Evolutionary conservation across 2,797 vertebrate genomes (phyloP).

Genomic region (Periparus ater): DNA sequence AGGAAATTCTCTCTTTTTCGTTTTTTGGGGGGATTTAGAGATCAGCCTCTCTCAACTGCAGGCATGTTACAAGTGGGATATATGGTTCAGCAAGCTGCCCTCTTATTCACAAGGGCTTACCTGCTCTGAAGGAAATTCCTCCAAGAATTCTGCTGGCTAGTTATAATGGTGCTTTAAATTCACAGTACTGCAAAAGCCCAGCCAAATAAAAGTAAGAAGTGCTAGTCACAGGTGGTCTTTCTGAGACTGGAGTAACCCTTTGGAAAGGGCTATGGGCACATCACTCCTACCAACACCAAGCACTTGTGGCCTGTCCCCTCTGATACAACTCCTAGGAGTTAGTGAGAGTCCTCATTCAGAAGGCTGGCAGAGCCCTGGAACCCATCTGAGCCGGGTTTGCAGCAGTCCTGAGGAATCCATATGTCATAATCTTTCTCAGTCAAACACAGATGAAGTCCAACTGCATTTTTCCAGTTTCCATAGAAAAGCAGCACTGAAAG

Average conservation of each 20-base stretch:
- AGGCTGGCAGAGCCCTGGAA: background rate
- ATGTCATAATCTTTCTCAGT: rapidly evolving
- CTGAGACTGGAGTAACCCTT: background rate
- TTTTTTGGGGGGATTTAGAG: background rate
- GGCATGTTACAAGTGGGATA: background rate
- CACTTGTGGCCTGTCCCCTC: background rate
- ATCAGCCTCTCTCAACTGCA: background rate
- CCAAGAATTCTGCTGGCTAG: background rate
- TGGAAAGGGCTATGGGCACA: background rate
- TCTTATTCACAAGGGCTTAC: background rate
- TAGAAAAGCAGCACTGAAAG: background rate
- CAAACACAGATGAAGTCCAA: background rate
- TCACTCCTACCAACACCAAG: background rate
- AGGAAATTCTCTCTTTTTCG: background rate
- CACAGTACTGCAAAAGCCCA: background rate
- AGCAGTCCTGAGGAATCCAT: background rate
- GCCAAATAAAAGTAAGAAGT: background rate
- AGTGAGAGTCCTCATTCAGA: background rate
- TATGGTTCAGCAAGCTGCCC: background rate
- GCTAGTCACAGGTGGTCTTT: background rate
- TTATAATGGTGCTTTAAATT: background rate
- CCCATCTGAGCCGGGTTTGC: background rate
- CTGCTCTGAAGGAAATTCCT: background rate
- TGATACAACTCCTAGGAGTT: background rate
- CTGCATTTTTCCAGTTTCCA: background rate